Conservation (phyloP, 2,797 vertebrate genomes). For the Percopsis omiscomaycus region DNA sequence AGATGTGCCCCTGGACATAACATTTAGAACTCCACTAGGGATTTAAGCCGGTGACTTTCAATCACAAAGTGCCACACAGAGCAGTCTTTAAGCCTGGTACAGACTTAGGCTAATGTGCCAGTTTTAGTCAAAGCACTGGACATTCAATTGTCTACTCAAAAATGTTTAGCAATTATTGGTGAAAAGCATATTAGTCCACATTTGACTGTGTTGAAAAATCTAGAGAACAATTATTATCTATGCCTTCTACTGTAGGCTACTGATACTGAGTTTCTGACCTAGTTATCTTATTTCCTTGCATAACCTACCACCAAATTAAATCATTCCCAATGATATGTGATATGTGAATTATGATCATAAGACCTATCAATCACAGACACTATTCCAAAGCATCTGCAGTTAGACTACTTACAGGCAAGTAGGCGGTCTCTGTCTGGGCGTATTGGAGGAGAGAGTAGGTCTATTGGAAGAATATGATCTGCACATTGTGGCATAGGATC, state of each 20-base stretch:
- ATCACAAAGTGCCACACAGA: constrained; percentile 51
- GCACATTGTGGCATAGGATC: constrained; percentile 64
- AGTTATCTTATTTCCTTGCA: not conserved
- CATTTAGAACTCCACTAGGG: constrained; percentile 57
- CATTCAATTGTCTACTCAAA: constrained; percentile 23
- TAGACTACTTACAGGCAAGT: constrained; percentile 42
- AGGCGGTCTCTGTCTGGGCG: constrained; percentile 34
- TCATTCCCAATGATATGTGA: not conserved
- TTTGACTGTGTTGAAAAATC: not conserved
- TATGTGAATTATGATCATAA: not conserved
- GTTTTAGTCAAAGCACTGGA: constrained; percentile 21
- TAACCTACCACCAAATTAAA: not conserved
- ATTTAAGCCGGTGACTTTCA: constrained; percentile 62
- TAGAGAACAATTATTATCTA: not conserved
- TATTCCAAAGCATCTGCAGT: too few relatives aligned
- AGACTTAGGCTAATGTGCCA: constrained; percentile 37
- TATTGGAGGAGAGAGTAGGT: constrained; percentile 46
- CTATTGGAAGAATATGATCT: constrained; percentile 61
- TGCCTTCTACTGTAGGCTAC: not conserved
- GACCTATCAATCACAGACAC: too few relatives aligned
- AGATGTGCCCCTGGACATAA: constrained; percentile 51
- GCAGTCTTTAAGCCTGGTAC: constrained; percentile 54
- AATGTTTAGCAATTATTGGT: not conserved
- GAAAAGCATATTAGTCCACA: not conserved
- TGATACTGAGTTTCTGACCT: not conserved